These are phyloP conservation scores for Heliconius sara DNA, from an alignment of 2,888 invertebrate species.

Conservation along the genomic window DNA sequence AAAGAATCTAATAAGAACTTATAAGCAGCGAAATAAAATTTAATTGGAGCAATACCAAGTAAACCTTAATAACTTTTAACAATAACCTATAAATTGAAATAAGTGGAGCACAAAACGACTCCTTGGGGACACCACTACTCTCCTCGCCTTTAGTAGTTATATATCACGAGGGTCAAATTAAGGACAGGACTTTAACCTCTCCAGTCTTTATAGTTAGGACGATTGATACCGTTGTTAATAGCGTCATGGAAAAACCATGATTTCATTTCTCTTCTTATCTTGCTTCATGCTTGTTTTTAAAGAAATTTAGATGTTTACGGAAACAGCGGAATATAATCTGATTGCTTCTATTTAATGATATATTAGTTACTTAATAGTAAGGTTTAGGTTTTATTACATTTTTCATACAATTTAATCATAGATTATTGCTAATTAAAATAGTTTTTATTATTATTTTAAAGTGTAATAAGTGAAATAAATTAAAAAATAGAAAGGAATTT, in stretches of 20 bases:
- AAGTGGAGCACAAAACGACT: conserved; percentile 7
- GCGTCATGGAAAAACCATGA: neutral
- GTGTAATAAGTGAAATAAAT: neutral
- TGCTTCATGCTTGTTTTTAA: neutral
- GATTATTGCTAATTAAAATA: neutral
- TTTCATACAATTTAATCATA: neutral
- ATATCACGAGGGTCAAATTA: conserved; percentile 27
- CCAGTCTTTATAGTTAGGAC: conserved; percentile 10
- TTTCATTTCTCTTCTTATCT: neutral
- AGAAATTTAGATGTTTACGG: too few species aligned
- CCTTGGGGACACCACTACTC: conserved; percentile 15
- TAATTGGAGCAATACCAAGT: neutral
- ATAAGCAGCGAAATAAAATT: neutral
- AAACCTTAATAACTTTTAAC: conserved; percentile 16
- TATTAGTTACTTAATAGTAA: too few species aligned
- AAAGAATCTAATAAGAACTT: neutral
- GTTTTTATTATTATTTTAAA: neutral
- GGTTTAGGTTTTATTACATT: neutral
- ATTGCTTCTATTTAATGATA: neutral
- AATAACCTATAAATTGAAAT: conserved; percentile 17
- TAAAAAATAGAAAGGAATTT: neutral
- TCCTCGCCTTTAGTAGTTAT: conserved; percentile 9
- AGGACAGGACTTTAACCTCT: conserved; percentile 19
- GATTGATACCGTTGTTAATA: conserved; percentile 12
- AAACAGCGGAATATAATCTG: too few species aligned